Evolutionary conservation across 2,113 vertebrate genomes (phyloP), one percentile per base, ranked within the genome.

Genomic region (Sciurus niger): DNA sequence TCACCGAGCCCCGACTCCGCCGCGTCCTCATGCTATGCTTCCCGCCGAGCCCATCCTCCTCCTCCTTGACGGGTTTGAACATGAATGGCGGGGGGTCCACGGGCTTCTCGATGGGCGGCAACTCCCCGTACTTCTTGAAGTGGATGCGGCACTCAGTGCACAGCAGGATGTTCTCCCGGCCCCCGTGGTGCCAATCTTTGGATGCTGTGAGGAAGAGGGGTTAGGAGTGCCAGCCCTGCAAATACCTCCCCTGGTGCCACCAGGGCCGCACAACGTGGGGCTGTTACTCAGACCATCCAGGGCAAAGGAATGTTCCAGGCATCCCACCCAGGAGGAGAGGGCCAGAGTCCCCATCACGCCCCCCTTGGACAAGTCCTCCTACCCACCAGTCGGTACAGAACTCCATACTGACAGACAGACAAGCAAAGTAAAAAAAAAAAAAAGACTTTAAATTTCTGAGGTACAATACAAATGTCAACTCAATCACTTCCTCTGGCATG

Each of bases 1-100:
- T 90, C 98, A 99, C 99, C 99, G 99, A 99, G 99, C 99, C 99
- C 97, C 99, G 99, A 98, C 99, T 99, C 98, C 99, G 99, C 98
- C 99, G 98, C 65, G 99, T 99, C 99, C 99, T 99, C 99, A 99
- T 99, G 99, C 99, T 99, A 99, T 99, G 99, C 98, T 99, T 99
- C 98, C 99, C 99, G 48, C 99, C 99, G 97, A 99, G 99, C 97
- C 99, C 99, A 99, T 99, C 99, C 30, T 99, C 99, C 98, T 99
- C 99, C 99, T 99, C 99, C 99, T 99, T 99, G 99, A 99, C 99
- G 24, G 99, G 99, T 98, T 99, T 99, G 98, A 99, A 99, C 99
- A 99, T 99, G 98, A 99, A 99, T 95, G 99, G 99, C 0, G 99
- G 99, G 4, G 99, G 99, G 98, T 99, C 99, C 97, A 99, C 99